Conservation (phyloP, 2,888 invertebrate genomes). For the Cheilosia scutellata region DNA sequence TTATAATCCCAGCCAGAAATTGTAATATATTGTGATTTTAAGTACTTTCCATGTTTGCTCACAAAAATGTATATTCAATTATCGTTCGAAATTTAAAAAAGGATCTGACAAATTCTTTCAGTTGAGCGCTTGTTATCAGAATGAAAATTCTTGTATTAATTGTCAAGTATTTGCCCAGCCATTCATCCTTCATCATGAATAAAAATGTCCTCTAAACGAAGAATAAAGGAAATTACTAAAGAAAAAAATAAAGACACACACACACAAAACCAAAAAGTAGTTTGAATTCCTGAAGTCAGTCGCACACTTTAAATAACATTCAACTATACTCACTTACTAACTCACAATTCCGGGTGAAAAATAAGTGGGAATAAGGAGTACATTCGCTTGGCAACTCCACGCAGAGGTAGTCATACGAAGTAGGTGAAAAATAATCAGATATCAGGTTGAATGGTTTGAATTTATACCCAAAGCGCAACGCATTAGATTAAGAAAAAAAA, state of each 20-base stretch:
- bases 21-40: too few species aligned
- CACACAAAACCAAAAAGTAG: neutral
- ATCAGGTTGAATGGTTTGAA: conserved; percentile 25
- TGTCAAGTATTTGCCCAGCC: neutral
- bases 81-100: neutral
- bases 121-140: neutral
- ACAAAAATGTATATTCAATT: too few species aligned
- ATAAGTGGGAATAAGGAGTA: conserved; percentile 29
- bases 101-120: neutral
- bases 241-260: neutral
- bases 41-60: too few species aligned
- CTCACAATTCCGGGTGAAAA: conserved; percentile 11
- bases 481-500: neutral
- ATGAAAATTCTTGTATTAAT: neutral
- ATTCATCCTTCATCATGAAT: neutral
- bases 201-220: neutral
- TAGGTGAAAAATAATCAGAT: conserved; percentile 60
- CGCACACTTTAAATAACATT: conserved; percentile 11
- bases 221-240: neutral
- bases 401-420: conserved; percentile 10
- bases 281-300: conserved; percentile 1
- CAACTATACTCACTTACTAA: conserved; percentile 13
- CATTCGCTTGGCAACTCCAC: conserved; percentile 4
- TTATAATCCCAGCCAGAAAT: too few species aligned
- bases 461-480: conserved; percentile 11